phyloP scores from a whole-genome alignment of 2,888 invertebrate species.

The Philereme transversata region DNA sequence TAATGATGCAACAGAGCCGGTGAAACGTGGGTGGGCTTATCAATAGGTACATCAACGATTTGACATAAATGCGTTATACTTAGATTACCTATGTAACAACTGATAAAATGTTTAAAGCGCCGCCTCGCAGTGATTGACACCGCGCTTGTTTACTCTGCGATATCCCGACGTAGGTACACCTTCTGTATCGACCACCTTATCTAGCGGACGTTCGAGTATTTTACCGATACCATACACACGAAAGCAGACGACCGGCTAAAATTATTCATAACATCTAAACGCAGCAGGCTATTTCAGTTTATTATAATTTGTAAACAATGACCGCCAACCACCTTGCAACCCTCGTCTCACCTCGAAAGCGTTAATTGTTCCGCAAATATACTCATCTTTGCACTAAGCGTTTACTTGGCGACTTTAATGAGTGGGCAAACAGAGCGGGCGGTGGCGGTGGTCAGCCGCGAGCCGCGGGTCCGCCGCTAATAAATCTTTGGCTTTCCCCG shows the following conservation, averaged over 20 bases:
- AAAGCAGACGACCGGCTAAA: conserved; percentile 48
- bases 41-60: conserved; percentile 75
- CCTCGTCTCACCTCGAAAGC: conserved; percentile 78
- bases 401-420: conserved; percentile 80
- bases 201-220: conserved; percentile 64
- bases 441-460: conserved; percentile 65
- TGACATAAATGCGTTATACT: conserved; percentile 82
- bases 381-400: conserved; percentile 81
- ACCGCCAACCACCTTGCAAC: conserved; percentile 59
- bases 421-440: conserved; percentile 76
- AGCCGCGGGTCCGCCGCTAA: conserved; percentile 66
- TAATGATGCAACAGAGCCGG: conserved; percentile 65
- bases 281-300: conserved; percentile 37
- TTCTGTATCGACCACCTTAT: conserved; percentile 72
- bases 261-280: conserved; percentile 41
- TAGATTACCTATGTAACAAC: conserved; percentile 78
- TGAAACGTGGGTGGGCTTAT: conserved; percentile 80
- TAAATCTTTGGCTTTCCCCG: conserved; percentile 82
- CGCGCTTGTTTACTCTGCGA: conserved; percentile 72
- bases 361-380: conserved; percentile 82
- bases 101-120: conserved; percentile 80
- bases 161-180: conserved; percentile 69
- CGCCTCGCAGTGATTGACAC: conserved; percentile 80
- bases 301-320: conserved; percentile 66
- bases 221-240: conserved; percentile 55